phyloP scores from a whole-genome alignment of 1,140 invertebrate species.

The Scaptomyza hsui region DNA sequence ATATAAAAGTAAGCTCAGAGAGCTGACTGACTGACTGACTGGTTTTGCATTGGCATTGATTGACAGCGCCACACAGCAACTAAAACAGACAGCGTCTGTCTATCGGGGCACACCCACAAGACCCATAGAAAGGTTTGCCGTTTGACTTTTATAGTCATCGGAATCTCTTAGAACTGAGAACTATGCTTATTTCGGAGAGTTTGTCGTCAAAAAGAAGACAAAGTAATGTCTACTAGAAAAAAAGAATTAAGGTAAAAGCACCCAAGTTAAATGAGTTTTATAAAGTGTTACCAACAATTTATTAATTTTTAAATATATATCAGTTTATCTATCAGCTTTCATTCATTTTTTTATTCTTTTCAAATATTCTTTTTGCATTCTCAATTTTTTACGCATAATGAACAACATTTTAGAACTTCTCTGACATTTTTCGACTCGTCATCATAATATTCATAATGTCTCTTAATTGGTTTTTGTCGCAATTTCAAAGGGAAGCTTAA shows the following conservation, averaged over 20 bases:
- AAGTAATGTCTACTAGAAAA: background rate
- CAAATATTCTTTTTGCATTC: no score
- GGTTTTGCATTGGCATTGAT: conserved; percentile 47
- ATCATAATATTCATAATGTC: no score
- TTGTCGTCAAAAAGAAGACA: background rate
- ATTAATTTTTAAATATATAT: background rate
- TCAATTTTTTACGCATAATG: no score
- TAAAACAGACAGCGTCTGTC: conserved; percentile 33
- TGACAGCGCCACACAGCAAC: conserved; percentile 60
- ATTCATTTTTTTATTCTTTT: no score
- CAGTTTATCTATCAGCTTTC: no score
- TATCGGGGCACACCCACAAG: conserved; percentile 41
- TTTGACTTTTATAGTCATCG: conserved; percentile 6
- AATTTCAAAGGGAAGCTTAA: no score
- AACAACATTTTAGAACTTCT: no score
- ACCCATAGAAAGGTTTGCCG: conserved; percentile 40
- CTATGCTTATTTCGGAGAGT: conserved; percentile 13
- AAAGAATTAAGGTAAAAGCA: background rate
- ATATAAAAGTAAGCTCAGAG: conserved; percentile 13
- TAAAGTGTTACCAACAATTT: no score
- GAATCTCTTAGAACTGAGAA: conserved; percentile 17
- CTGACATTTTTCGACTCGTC: no score
- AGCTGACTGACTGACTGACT: conserved; percentile 20
- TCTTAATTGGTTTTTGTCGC: no score
- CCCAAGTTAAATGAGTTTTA: no score